A percentile compares a stretch with the other conserved stretches of the same genome.
Conservation (phyloP, 1,140 invertebrate species). For the Streblospio benedicti region DNA sequence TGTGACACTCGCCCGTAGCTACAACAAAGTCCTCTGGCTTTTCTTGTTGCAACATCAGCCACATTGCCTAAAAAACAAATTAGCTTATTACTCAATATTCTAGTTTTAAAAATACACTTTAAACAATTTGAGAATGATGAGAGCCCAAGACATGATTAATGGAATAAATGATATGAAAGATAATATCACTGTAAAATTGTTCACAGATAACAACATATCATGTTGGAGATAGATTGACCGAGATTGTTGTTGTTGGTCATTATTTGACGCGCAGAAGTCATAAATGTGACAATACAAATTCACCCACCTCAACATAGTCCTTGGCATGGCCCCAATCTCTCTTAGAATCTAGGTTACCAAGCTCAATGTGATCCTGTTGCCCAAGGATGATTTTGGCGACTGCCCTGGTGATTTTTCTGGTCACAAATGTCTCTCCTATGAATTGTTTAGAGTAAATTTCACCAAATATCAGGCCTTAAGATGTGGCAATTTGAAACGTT, state of each 20-base stretch:
- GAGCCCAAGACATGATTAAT: too few species aligned
- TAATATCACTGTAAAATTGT: too few species aligned
- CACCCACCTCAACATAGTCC: slow-evolving; percentile 94
- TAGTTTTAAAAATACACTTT: too few species aligned
- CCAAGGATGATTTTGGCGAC: slow-evolving; percentile 92
- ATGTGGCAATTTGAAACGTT: too few species aligned
- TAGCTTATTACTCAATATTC: not conserved
- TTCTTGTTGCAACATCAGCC: slow-evolving; percentile 96
- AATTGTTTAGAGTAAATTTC: slow-evolving; percentile 6
- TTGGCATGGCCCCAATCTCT: slow-evolving; percentile 99
- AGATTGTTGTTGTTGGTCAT: too few species aligned
- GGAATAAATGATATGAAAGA: too few species aligned
- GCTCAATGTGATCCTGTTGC: slow-evolving; percentile 74
- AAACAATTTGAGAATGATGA: too few species aligned
- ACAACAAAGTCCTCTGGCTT: slow-evolving; percentile 93
- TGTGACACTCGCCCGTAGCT: slow-evolving; percentile 88
- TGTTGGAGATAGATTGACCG: too few species aligned
- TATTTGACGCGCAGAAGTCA: too few species aligned
- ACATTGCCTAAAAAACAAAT: slow-evolving; percentile 76
- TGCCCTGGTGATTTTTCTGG: slow-evolving; percentile 91
- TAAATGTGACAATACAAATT: too few species aligned
- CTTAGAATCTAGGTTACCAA: slow-evolving; percentile 92
- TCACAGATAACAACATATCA: too few species aligned
- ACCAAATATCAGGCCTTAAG: not conserved
- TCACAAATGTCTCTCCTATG: slow-evolving; percentile 89